A percentile compares a stretch with the other conserved stretches of the same genome.
These are phyloP conservation scores for Colaptes auratus DNA, from an alignment of 2,113 vertebrate genomes.

Conservation along the genomic window DNA sequence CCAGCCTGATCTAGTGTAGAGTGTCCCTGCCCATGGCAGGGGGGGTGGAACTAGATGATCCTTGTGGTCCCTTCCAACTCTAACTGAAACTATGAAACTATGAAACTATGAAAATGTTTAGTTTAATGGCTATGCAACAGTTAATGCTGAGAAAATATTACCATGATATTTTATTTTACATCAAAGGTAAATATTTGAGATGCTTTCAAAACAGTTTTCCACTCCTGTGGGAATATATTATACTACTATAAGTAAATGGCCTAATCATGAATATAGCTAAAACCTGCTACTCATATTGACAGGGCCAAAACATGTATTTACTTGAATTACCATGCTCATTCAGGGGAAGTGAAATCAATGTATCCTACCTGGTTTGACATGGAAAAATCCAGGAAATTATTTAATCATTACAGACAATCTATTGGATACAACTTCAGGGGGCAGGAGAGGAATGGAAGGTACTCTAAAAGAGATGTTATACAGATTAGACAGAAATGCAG, in stretches of 20 bases:
- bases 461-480: not conserved
- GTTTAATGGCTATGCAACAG: not conserved
- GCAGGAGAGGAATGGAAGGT: not conserved
- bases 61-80: no score
- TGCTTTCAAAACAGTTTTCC: constrained; percentile 20
- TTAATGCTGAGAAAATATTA: not conserved
- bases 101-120: not conserved
- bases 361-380: not conserved
- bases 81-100: no score
- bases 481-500: not conserved
- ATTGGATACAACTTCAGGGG: not conserved
- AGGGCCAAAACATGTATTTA: not conserved
- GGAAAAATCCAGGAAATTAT: not conserved
- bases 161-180: constrained; percentile 3
- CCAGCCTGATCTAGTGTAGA: no score
- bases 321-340: not conserved
- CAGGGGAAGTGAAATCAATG: not conserved
- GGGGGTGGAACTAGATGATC: no score
- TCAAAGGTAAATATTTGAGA: not conserved
- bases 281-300: not conserved
- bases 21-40: no score
- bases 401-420: not conserved
- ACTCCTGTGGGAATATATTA: not conserved
- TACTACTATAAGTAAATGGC: not conserved
- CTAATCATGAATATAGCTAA: not conserved